These are phyloP conservation scores for Drosophila formosana DNA, from an alignment of 2,888 invertebrate genomes.

Conservation along the genomic window DNA sequence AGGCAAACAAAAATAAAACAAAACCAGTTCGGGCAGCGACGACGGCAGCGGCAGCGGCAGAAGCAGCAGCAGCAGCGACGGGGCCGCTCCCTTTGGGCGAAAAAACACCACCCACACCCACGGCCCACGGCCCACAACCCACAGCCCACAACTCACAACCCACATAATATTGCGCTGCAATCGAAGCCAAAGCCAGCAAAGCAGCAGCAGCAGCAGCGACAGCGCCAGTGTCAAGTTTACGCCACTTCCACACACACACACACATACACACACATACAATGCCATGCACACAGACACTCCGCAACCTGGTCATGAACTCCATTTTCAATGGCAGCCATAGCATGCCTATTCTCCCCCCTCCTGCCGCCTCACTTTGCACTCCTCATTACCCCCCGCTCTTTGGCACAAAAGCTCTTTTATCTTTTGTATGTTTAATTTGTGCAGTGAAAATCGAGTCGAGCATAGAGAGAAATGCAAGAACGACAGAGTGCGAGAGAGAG, in stretches of 20 bases:
- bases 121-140: not conserved
- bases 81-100: slow-evolving; percentile 65
- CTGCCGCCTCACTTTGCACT: slow-evolving; percentile 3
- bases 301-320: slow-evolving; percentile 78
- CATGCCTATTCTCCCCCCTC: slow-evolving; percentile 6
- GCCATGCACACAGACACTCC: slow-evolving; percentile 1
- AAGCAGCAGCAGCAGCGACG: not conserved
- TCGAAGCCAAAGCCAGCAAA: slow-evolving; percentile 1
- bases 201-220: slow-evolving; percentile 20
- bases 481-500: not conserved
- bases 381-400: slow-evolving; percentile 6
- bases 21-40: slow-evolving; percentile 36
- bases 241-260: slow-evolving; percentile 19
- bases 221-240: slow-evolving; percentile 82
- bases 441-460: slow-evolving; percentile 56
- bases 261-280: not conserved
- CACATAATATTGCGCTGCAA: slow-evolving; percentile 26
- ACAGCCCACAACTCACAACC: slow-evolving; percentile 19
- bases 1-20: slow-evolving; percentile 13
- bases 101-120: slow-evolving; percentile 8
- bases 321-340: slow-evolving; percentile 77
- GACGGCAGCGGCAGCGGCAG: not conserved
- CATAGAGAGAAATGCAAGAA: slow-evolving; percentile 14
- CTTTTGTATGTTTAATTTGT: slow-evolving; percentile 68
- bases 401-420: slow-evolving; percentile 71